These are phyloP conservation scores for Ophiodon elongatus DNA, from an alignment of 2,113 vertebrate species.

Conservation along the genomic window DNA sequence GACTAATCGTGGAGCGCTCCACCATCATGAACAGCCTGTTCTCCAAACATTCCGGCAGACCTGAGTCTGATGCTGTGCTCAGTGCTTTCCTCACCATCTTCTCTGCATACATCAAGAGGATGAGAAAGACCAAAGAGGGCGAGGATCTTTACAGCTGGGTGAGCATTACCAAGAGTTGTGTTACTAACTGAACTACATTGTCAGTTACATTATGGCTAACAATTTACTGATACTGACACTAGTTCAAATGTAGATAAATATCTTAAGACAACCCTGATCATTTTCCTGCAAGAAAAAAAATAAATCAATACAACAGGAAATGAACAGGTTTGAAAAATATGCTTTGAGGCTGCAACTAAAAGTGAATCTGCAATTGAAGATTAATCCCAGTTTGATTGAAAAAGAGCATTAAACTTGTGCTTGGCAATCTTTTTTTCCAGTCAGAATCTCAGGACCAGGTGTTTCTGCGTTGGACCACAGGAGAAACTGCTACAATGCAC, in stretches of 20 bases:
- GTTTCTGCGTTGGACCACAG: slow-evolving; percentile 95
- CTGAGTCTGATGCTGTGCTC: slow-evolving; percentile 92
- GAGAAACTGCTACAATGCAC: slow-evolving; percentile 98
- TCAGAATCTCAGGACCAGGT: slow-evolving; percentile 99
- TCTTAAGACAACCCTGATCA: not conserved
- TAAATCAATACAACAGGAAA: not conserved
- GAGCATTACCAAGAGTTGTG: slow-evolving; percentile 26
- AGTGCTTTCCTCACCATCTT: slow-evolving; percentile 93
- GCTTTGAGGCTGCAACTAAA: not conserved
- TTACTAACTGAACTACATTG: not conserved
- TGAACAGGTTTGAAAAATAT: not conserved
- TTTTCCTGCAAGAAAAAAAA: not conserved
- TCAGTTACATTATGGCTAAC: not conserved
- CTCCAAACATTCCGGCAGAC: slow-evolving; percentile 89
- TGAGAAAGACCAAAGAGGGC: slow-evolving; percentile 97
- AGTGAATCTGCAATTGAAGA: not conserved
- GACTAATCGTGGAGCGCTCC: slow-evolving; percentile 97
- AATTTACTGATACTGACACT: too few species aligned
- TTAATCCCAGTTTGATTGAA: slow-evolving; percentile 1
- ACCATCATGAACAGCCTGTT: slow-evolving; percentile 99
- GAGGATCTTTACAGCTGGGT: slow-evolving; percentile 99
- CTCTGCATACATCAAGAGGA: slow-evolving; percentile 91
- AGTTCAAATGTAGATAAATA: not conserved
- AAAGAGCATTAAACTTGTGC: not conserved
- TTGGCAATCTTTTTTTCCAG: slow-evolving; percentile 70